Base-by-base conservation (phyloP, 2,888 invertebrate genomes). In the Nephrocerus scutellatus region DNA sequence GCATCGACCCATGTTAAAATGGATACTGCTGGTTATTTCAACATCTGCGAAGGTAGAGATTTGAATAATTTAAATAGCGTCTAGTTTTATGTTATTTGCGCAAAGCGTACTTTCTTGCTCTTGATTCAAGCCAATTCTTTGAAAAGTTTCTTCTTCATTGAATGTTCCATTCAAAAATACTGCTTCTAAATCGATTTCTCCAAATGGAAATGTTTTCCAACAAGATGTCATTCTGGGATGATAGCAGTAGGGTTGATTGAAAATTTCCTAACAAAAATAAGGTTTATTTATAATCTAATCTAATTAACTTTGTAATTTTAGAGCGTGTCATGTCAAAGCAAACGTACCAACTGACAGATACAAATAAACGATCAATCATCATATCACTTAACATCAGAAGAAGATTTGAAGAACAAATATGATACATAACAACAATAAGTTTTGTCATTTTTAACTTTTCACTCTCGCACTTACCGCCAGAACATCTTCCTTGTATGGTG, bases 151-250 rank as follows among this genome's bases (percentile, higher is more conserved):
- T 0, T 62, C 48, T 4, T 68, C 55, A 1, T 63, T 63, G 49
- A 73, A 81, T 0, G 80, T 80, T 10, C 77, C 72, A 25, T 77
- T 74, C 0, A 72, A 62, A 68, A 81, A 79, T 25, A 82, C 71
- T 4, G 76, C 70, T 4, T 74, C 70, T 18, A 82, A 53, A 0
- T 71, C 66, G 3, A 68, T 55, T n/a, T 68, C 65, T 1, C 70
- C 68, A 59, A 75, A 82, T 30, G 77, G 72, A 62, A 77, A 82
- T 19, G 68, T 49, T 4, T 55, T 51, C 80, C 79, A 80, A 8
- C 68, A 63, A 0, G 73, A 72, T 0, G 74, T 72, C 48, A 55
- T 72, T 1, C 68, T 66, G 1, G 76, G 75, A 49, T 74, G 75
- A 0, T 62, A 50, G 20, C 64, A 64, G 3, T 18, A 9, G 0